phyloP scores from a whole-genome alignment of 2,888 invertebrate genomes.

The Stenoptilia bipunctidactyla region DNA sequence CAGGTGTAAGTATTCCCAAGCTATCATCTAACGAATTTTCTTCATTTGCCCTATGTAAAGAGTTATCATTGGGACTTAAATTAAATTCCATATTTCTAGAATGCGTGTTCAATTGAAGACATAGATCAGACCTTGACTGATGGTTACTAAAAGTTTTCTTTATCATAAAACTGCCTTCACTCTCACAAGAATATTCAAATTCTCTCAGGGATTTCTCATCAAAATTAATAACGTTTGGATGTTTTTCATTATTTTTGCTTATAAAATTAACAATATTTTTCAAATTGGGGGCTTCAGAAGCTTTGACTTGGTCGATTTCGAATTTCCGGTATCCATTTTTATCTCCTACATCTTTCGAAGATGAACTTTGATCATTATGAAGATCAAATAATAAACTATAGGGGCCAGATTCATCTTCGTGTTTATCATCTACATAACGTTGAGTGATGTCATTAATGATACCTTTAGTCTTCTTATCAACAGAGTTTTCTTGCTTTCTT shows the following conservation, averaged over 20 bases:
- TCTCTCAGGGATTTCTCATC: conserved; percentile 60
- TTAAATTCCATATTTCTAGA: conserved; percentile 45
- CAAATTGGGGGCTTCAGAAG: conserved; percentile 22
- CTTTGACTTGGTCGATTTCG: conserved; percentile 22
- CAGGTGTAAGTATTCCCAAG: conserved; percentile 88
- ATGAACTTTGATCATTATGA: conserved; percentile 46
- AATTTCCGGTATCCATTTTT: conserved; percentile 27
- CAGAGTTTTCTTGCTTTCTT: conserved; percentile 50
- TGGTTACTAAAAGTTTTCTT: conserved; percentile 44
- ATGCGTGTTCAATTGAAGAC: conserved; percentile 52
- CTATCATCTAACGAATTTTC: conserved; percentile 89
- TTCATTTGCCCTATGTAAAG: conserved; percentile 69
- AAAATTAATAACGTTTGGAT: conserved; percentile 57
- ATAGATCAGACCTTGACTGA: conserved; percentile 59
- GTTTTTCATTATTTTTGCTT: conserved; percentile 42
- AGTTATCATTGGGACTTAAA: conserved; percentile 59
- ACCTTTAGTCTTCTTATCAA: conserved; percentile 53
- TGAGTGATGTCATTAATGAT: conserved; percentile 56
- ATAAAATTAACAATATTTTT: conserved; percentile 28
- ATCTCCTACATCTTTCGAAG: conserved; percentile 28
- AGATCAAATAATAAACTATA: conserved; percentile 72
- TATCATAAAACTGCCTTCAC: conserved; percentile 35
- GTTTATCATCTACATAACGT: conserved; percentile 52
- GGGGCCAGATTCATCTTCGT: conserved; percentile 68
- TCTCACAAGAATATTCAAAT: conserved; percentile 63